Percentiles rank a stretch among this genome's conserved stretches.
phyloP scores from a whole-genome alignment of 2,797 vertebrate genomes.

The Merluccius polli region DNA sequence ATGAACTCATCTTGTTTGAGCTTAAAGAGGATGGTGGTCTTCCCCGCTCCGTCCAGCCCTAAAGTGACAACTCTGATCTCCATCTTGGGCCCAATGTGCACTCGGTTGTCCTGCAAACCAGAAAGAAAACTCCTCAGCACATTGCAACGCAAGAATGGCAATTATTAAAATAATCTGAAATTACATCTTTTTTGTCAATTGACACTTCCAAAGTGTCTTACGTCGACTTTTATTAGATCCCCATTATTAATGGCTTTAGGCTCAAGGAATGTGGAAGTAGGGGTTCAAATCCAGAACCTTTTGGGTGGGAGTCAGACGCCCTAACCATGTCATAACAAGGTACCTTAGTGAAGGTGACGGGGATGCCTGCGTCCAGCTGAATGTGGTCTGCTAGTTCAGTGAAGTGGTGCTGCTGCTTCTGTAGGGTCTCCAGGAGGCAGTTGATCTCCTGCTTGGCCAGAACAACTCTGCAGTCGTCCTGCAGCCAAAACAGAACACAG shows the following conservation, averaged over 20 bases:
- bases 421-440: conserved; percentile 88
- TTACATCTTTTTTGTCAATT: neutral
- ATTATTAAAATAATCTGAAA: neutral
- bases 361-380: conserved; percentile 94
- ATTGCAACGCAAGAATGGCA: neutral
- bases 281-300: neutral
- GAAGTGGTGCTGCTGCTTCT: conserved; percentile 99
- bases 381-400: conserved; percentile 95
- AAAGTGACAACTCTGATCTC: conserved; percentile 97
- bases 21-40: conserved; percentile 98
- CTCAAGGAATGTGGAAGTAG: neutral
- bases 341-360: conserved; percentile 99
- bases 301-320: neutral
- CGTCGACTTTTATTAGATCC: too few species aligned
- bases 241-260: neutral
- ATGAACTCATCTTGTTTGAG: conserved; percentile 98
- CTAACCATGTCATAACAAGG: neutral
- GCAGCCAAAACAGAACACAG: conserved; percentile 8
- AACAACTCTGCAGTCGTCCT: conserved; percentile 98
- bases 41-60: conserved; percentile 93
- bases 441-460: conserved; percentile 96
- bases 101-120: conserved; percentile 87
- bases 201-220: neutral
- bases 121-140: neutral
- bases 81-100: conserved; percentile 99